Base-by-base conservation (phyloP, 2,888 invertebrate genomes). In the Sphaeridia pumilis region DNA sequence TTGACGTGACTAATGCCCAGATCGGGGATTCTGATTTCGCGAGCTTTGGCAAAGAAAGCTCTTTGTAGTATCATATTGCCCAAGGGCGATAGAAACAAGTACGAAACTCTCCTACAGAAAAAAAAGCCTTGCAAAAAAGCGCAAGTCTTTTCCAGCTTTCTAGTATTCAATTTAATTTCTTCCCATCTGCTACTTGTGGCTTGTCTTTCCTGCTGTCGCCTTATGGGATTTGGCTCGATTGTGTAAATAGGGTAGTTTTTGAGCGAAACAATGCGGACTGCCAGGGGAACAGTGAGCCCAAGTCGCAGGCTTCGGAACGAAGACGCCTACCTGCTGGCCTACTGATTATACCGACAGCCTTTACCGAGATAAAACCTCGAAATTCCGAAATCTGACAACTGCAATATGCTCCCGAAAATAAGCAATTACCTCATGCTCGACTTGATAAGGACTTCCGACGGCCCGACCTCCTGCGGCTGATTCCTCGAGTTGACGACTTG, bases 391-490 rank as follows among this genome's bases (percentile, higher is more conserved):
- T 31, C 31, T 31, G 31, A 7, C 31, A 14, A 10, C 31, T 31
- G 31, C 31, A 31, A 31, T 31, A 14, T 31, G 10, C 14, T 14
- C 31, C 31, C 31, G 14, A 31, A 14, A 14, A 31, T 31, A 10
- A 31, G 31, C 14, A 31, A 31, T 83, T 69, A 88, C 88, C 87
- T 87, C 67, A 87, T 84, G 72, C 84, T 84, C 52, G 87, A 86
- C 64, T 85, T 77, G 68, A 88, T 83, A 56, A 87, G 76, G 58
- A 88, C 83, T 71, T 88, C 71, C 1, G 70, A 70, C 28, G 70
- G 69, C 28, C 60, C 66, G 14, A 46, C 53, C 82, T 66, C 83
- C 83, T 69, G 83, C 81, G 65, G 73, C 76, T 52, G 78, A 69
- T 64, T 79, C 73, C 63, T 64, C 36, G 85, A 84, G 72, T 82